A percentile compares a stretch with the other conserved stretches of the same genome.
Evolutionary conservation across 1,140 invertebrate species (phyloP).

Genomic region (Drosophila melanogaster): Release_6_plus_ISO1_MT NT_037436.4:19264001-19264500

Average conservation of each 20-base stretch:
- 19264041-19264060: not conserved
- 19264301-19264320: not conserved
- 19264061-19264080: not conserved
- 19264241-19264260: no score
- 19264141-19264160: conserved; percentile 28
- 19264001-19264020: conserved; percentile 95
- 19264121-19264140: conserved; percentile 13
- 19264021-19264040: conserved; percentile 41
- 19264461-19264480: not conserved
- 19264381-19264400: not conserved
- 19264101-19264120: conserved; percentile 19
- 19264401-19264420: not conserved
- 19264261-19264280: no score
- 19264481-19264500: conserved; percentile 69
- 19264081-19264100: no score
- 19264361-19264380: not conserved
- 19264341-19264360: no score
- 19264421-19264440: not conserved
- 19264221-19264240: not conserved
- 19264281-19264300: not conserved
- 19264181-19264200: not conserved
- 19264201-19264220: not conserved
- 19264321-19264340: not conserved
- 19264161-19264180: not conserved
- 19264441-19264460: not conserved